Evolutionary conservation across 1,140 invertebrate species (phyloP).

Genomic region (Dufourea novaeangliae): DNA sequence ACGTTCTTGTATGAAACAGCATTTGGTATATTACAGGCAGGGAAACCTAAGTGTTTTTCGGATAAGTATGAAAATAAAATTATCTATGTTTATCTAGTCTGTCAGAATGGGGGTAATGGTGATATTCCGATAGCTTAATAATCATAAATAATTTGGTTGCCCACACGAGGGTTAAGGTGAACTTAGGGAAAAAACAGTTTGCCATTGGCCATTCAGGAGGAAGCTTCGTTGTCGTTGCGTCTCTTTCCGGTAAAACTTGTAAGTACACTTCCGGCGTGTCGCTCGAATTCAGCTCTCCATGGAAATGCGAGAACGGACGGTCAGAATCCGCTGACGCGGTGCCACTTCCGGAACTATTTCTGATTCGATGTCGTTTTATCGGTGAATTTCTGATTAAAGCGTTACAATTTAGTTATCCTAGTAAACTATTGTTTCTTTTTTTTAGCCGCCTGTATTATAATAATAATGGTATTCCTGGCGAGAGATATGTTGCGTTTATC

Average conservation of each 20-base stretch:
- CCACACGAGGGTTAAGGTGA: no score
- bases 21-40: no score
- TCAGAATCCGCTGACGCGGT: slow-evolving; percentile 58
- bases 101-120: no score
- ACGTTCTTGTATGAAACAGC: no score
- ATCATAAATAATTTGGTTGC: no score
- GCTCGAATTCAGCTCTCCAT: slow-evolving; percentile 51
- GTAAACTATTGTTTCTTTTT: slow-evolving; percentile 23
- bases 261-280: slow-evolving; percentile 50
- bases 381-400: slow-evolving; percentile 53
- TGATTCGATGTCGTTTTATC: slow-evolving; percentile 50
- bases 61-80: no score
- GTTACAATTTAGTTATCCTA: slow-evolving; percentile 28
- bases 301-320: slow-evolving; percentile 55
- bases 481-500: slow-evolving; percentile 9
- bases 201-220: slow-evolving; percentile 31
- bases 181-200: slow-evolving; percentile 3
- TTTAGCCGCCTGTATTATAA: slow-evolving; percentile 10
- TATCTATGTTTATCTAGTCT: no score
- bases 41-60: no score
- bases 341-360: slow-evolving; percentile 37
- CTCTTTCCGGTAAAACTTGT: slow-evolving; percentile 53
- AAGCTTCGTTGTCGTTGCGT: slow-evolving; percentile 52
- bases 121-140: no score
- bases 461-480: not conserved